Base-by-base conservation (phyloP, 2,797 vertebrate genomes). In the Anolis apletophallus region DNA sequence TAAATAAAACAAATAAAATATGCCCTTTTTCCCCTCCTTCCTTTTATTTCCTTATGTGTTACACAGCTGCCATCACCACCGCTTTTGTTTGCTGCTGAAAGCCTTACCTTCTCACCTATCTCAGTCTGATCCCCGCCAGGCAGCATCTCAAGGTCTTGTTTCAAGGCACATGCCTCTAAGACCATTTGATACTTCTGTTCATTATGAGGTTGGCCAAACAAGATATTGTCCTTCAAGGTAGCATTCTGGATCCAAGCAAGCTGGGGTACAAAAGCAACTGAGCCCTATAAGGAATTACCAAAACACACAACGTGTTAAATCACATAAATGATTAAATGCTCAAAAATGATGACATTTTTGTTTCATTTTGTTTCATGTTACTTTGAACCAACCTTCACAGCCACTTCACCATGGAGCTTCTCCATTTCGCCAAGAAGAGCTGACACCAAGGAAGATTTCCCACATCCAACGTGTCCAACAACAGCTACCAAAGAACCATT, bases 171-270 rank as follows among this genome's bases (percentile, higher is more conserved):
- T 79, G 97, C 97, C 84, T 99, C 98, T 95, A 99, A 91, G 57
- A 98, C 92, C 32, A 91, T 94, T 67, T 94, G 94, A 92, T 99
- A 99, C 90, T 97, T 98, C 79, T 97, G 96, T 93, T 98, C 97
- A 61, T 97, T 95, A 89, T 95, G 96, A 26, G 95, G 72, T 26
- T 92, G 96, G 78, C 98, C 99, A 87, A 99, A 99, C 77, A 99
- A 96, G 95, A 99, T 98, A 80, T 99, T 99, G 91, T 99, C 98
- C 92, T 98, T 97, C 89, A 99, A 95, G 0, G 98, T 98, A 92
- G 97, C 97, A 1, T 99, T 99, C 96, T 98, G 99, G 91, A 99
- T 99, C 99, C 99, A 99, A 2, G 99, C 98, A 94, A 98, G 98
- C 93, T 99, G 99, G n/a, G 99, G 97, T 64, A 99, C 98, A 0